Percentiles rank a stretch among this genome's conserved stretches.
phyloP scores from a whole-genome alignment of 2,888 invertebrate genomes.

The Pristionchus exspectatus region DNA sequence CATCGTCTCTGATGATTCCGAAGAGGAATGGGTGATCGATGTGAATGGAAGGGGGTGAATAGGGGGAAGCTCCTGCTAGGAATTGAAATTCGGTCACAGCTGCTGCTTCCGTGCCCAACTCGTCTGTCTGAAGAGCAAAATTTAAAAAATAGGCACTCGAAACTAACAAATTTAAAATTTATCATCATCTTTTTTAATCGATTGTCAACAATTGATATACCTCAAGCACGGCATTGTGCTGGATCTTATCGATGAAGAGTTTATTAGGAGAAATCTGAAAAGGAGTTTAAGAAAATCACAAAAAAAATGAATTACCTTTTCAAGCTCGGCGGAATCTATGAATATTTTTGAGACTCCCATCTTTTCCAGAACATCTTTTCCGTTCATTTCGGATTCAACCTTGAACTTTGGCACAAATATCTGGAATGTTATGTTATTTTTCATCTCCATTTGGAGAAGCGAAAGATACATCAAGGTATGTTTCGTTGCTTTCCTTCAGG shows the following conservation, averaged over 20 bases:
- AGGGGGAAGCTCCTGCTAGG: too few species aligned
- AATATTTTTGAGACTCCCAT: slow-evolving; percentile 64
- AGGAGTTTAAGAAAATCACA: too few species aligned
- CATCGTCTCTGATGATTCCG: too few species aligned
- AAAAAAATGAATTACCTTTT: background rate
- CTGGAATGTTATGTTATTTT: slow-evolving; percentile 63
- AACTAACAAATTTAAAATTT: too few species aligned
- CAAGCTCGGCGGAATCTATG: slow-evolving; percentile 59
- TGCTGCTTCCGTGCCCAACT: too few species aligned
- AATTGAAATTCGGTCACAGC: too few species aligned
- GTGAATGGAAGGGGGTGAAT: too few species aligned
- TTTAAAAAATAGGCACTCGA: too few species aligned
- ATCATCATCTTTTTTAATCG: background rate
- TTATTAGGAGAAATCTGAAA: slow-evolving; percentile 54
- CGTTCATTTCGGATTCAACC: too few species aligned
- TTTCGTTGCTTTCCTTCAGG: background rate
- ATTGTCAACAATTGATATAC: slow-evolving; percentile 55
- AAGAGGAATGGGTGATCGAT: too few species aligned
- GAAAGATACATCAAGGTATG: background rate
- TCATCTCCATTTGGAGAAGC: slow-evolving; percentile 59
- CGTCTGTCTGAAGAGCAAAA: too few species aligned
- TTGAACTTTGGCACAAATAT: slow-evolving; percentile 60
- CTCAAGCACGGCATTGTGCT: slow-evolving; percentile 69
- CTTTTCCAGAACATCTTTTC: slow-evolving; percentile 59
- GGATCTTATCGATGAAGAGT: slow-evolving; percentile 62